These are phyloP conservation scores for Phyllostomus hastatus DNA, from an alignment of 2,113 vertebrate genomes.

Conservation along the genomic window DNA sequence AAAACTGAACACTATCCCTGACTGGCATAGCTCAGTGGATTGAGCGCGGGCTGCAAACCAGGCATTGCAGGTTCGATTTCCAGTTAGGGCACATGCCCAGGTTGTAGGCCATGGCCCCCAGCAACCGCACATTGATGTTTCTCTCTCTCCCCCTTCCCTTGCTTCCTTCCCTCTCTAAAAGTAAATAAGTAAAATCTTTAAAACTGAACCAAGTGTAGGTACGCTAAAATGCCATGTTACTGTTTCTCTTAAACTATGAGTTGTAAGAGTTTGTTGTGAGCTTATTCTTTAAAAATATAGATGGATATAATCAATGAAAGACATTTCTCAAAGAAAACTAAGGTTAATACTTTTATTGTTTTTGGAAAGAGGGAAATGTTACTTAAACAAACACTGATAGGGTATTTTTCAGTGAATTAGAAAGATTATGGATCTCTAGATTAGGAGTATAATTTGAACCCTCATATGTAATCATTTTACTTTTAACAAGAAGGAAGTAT, in stretches of 20 bases:
- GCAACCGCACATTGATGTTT: too few relatives aligned
- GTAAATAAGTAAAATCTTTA: too few relatives aligned
- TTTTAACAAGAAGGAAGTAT: conserved; percentile 1
- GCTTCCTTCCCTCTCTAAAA: too few relatives aligned
- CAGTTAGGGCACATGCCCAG: too few relatives aligned
- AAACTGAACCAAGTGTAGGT: not conserved
- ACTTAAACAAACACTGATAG: not conserved
- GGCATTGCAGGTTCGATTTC: too few relatives aligned
- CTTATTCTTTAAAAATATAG: not conserved
- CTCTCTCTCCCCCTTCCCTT: too few relatives aligned
- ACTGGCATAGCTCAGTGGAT: too few relatives aligned
- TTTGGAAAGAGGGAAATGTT: not conserved
- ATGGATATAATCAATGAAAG: not conserved
- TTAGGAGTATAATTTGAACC: not conserved
- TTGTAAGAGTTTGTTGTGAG: not conserved
- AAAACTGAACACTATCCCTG: not conserved
- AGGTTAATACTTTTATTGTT: not conserved
- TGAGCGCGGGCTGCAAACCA: too few relatives aligned
- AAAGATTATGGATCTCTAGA: not conserved
- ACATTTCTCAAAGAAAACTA: not conserved
- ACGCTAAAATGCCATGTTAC: not conserved
- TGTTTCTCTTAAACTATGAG: not conserved
- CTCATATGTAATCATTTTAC: not conserved
- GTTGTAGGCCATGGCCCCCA: too few relatives aligned
- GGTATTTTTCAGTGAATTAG: not conserved